Percentiles rank a stretch among this genome's conserved stretches.
Evolutionary conservation across 1,140 invertebrate species (phyloP).

Genomic region (Brachionus plicatilis): DNA sequence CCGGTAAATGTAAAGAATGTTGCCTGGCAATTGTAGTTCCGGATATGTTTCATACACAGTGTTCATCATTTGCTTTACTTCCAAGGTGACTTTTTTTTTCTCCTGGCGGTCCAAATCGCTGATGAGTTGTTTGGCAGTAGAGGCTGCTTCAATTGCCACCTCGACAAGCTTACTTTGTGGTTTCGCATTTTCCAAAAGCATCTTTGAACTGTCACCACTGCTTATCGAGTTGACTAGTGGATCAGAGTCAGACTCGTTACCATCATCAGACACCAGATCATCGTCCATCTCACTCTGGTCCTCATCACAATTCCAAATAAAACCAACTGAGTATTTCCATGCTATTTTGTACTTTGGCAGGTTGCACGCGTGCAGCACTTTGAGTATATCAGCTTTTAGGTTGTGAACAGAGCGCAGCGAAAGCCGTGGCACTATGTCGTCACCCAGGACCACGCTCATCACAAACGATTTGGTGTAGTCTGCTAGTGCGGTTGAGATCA

Average conservation of each 20-base stretch:
- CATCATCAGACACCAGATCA: not conserved
- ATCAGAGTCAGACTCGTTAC: not conserved
- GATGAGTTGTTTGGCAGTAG: not conserved
- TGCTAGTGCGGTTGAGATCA: not conserved
- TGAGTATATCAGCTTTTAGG: conserved; percentile 35
- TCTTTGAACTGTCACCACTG: not conserved
- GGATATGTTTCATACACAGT: conserved; percentile 17
- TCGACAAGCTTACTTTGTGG: not conserved
- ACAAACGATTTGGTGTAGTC: conserved; percentile 26
- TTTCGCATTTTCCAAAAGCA: not conserved
- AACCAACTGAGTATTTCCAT: conserved; percentile 19
- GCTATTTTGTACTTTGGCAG: conserved; percentile 28
- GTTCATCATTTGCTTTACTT: conserved; percentile 2
- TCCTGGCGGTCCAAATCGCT: not conserved
- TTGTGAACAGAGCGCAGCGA: not conserved
- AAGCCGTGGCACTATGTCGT: conserved; percentile 29
- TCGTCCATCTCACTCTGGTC: not conserved
- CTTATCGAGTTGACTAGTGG: not conserved
- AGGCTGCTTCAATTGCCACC: not conserved
- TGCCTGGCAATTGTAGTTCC: conserved; percentile 17
- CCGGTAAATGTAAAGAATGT: conserved; percentile 37
- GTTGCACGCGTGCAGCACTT: not conserved
- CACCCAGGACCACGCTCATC: conserved; percentile 20
- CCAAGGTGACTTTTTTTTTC: not conserved
- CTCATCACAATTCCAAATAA: not conserved